A percentile compares a stretch with the other conserved stretches of the same genome.
These are phyloP conservation scores for Nannospalax galili DNA, from an alignment of 2,113 vertebrate genomes.

Conservation along the genomic window DNA sequence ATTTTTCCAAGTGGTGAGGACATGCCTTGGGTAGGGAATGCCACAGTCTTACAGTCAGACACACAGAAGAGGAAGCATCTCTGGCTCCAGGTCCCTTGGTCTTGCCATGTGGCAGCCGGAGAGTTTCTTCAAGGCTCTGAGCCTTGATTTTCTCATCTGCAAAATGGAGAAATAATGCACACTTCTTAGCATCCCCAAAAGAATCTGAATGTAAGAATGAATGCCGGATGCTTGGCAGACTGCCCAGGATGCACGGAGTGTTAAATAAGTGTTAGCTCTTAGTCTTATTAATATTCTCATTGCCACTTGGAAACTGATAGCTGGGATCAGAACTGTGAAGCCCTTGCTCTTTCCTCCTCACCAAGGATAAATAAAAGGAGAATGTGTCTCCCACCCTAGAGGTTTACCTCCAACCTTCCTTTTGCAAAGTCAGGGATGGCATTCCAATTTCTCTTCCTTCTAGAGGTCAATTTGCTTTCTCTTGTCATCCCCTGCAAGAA, in stretches of 20 bases:
- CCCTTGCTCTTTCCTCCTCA: neutral
- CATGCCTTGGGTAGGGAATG: neutral
- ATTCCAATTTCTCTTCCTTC: neutral
- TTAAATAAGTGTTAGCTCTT: neutral
- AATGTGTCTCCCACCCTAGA: rapidly evolving
- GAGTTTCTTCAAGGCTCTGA: neutral
- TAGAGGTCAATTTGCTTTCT: neutral
- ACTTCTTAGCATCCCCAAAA: neutral
- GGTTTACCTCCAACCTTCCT: rapidly evolving
- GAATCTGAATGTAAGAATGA: neutral
- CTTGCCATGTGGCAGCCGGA: neutral
- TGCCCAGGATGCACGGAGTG: neutral
- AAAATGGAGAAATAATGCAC: neutral
- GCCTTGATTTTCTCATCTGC: neutral
- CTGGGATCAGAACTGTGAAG: neutral
- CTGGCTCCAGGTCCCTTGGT: rapidly evolving
- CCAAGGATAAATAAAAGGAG: neutral
- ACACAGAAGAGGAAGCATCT: neutral
- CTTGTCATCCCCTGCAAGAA: neutral
- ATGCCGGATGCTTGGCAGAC: neutral
- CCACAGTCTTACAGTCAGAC: neutral
- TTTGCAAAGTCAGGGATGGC: neutral
- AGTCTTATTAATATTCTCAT: neutral
- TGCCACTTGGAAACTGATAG: neutral
- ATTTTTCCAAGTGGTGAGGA: neutral